Evolutionary conservation across 1,140 invertebrate genomes (phyloP).

Genomic region (Conopomorpha cramerella): DNA sequence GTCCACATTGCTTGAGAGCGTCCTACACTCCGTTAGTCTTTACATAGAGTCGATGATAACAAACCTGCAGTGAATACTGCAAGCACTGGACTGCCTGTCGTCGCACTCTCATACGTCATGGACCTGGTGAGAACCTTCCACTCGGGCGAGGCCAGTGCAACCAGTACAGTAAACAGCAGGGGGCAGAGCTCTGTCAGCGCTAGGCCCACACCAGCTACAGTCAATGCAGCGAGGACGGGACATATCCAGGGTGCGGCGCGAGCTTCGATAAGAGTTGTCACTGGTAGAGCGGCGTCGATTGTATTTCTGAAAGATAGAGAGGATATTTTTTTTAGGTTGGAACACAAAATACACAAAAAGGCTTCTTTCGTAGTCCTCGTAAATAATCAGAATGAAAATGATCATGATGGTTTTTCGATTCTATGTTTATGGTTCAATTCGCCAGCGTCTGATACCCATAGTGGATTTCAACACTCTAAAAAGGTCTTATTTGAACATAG

Average conservation of each 20-base stretch:
- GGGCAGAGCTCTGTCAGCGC: constrained; percentile 67
- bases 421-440: too few relatives aligned
- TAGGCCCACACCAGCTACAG: constrained; percentile 63
- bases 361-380: too few relatives aligned
- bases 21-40: too few relatives aligned
- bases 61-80: constrained; percentile 71
- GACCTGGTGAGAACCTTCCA: constrained; percentile 68
- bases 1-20: too few relatives aligned
- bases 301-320: constrained; percentile 23
- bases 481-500: too few relatives aligned
- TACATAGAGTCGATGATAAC: too few relatives aligned
- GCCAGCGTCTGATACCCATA: too few relatives aligned
- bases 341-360: too few relatives aligned
- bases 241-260: constrained; percentile 65
- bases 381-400: too few relatives aligned
- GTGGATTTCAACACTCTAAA: too few relatives aligned
- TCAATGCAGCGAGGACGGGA: constrained; percentile 64
- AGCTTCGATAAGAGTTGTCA: constrained; percentile 66
- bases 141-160: constrained; percentile 64
- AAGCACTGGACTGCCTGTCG: constrained; percentile 68
- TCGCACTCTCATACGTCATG: constrained; percentile 66
- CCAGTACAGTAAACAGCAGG: constrained; percentile 62
- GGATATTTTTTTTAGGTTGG: too few relatives aligned
- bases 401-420: too few relatives aligned
- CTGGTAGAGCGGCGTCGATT: constrained; percentile 62